Percentiles rank a stretch among this genome's conserved stretches.
Evolutionary conservation across 2,797 vertebrate genomes (phyloP).

Genomic region (Threskiornis aethiopicus): DNA sequence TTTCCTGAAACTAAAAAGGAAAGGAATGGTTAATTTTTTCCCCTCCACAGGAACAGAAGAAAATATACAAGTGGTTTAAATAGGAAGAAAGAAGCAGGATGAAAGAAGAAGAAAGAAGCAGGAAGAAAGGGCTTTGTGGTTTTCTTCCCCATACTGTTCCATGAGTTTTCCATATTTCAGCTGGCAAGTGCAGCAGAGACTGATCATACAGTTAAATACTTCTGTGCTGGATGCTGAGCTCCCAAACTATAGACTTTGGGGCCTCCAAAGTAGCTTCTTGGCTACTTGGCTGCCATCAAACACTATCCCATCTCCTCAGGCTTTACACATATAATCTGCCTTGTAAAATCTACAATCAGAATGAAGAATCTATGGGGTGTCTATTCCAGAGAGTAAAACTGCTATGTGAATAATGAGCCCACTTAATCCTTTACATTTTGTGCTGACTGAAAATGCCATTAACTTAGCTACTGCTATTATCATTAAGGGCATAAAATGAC

Average conservation of each 20-base stretch:
- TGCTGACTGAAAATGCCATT: not conserved
- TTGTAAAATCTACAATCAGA: not conserved
- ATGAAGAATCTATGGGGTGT: not conserved
- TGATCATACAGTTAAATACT: not conserved
- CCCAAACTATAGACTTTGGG: not conserved
- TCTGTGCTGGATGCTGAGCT: not conserved
- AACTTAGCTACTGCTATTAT: not conserved
- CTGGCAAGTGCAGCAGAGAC: not conserved
- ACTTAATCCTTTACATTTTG: not conserved
- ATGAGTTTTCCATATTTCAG: not conserved
- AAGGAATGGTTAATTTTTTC: not conserved
- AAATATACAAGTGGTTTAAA: not conserved
- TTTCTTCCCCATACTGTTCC: not conserved
- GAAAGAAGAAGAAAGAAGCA: not conserved
- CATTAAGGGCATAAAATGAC: not conserved
- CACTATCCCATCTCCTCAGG: not conserved
- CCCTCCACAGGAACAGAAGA: not conserved
- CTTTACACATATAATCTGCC: not conserved
- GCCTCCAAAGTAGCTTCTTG: not conserved
- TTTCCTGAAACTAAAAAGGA: constrained; percentile 73
- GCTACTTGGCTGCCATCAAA: not conserved
- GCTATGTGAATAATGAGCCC: not conserved
- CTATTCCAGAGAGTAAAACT: not conserved
- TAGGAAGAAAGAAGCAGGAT: not conserved
- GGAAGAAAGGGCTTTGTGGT: not conserved